A percentile compares a stretch with the other conserved stretches of the same genome.
Evolutionary conservation across 2,888 invertebrate genomes (phyloP).

Genomic region (Rhyacophila evoluta): DNA sequence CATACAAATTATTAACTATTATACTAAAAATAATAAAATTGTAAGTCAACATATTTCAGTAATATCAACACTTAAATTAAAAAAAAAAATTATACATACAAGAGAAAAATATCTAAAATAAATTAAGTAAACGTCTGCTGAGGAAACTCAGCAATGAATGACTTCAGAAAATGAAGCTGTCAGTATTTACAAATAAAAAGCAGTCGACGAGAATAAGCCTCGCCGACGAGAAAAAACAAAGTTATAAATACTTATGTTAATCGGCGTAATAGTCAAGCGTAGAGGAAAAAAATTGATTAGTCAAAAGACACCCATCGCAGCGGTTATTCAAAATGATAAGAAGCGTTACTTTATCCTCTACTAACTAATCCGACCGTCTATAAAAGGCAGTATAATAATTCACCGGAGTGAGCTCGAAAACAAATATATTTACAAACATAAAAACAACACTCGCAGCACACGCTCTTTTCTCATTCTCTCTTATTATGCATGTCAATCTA

Average conservation of each 20-base stretch:
- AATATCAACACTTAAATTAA: constrained; percentile 22
- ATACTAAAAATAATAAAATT: constrained; percentile 10
- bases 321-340: neutral
- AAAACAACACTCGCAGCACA: constrained; percentile 30
- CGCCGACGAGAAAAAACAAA: neutral
- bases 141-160: neutral
- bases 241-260: constrained; percentile 30
- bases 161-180: neutral
- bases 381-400: constrained; percentile 40
- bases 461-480: constrained; percentile 50
- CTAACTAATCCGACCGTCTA: constrained; percentile 42
- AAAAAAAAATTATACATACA: neutral
- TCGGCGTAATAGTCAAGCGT: constrained; percentile 29
- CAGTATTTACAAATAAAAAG: neutral
- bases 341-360: constrained; percentile 37
- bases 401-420: constrained; percentile 32
- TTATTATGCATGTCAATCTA: constrained; percentile 2
- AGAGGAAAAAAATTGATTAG: constrained; percentile 26
- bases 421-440: constrained; percentile 35
- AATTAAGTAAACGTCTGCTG: neutral
- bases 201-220: neutral
- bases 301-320: neutral
- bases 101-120: constrained; percentile 15
- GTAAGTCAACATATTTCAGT: neutral
- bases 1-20: neutral